phyloP scores from a whole-genome alignment of 2,113 vertebrate genomes.

The Oreochromis tanganicae region DNA sequence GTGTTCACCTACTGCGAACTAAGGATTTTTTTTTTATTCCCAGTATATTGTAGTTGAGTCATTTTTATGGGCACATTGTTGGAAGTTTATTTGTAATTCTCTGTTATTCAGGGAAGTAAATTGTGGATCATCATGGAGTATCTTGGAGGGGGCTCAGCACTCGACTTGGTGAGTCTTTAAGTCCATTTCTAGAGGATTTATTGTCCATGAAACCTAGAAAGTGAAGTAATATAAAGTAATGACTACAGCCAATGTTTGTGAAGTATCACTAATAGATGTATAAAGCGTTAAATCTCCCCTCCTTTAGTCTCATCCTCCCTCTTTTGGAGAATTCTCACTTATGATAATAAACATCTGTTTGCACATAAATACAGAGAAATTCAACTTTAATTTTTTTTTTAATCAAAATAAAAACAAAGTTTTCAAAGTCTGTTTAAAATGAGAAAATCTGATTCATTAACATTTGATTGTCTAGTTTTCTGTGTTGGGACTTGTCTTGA shows the following conservation, averaged over 20 bases:
- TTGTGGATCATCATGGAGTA: slow-evolving; percentile 73
- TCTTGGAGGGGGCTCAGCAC: slow-evolving; percentile 63
- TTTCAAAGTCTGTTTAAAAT: background rate
- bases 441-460: background rate
- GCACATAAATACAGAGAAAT: background rate
- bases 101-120: slow-evolving; percentile 56
- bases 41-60: background rate
- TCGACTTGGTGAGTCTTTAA: slow-evolving; percentile 59
- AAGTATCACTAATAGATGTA: background rate
- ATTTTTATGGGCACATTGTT: background rate
- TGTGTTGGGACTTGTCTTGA: background rate
- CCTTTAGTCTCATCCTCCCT: background rate
- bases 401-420: rapidly evolving
- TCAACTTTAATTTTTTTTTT: background rate
- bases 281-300: background rate
- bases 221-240: background rate
- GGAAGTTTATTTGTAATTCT: background rate
- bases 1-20: background rate
- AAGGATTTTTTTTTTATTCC: background rate
- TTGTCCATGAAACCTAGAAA: background rate
- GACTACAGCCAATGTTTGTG: background rate
- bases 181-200: background rate
- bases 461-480: background rate
- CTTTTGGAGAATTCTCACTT: background rate
- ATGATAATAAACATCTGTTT: background rate